Conservation (phyloP, 2,113 vertebrate genomes). For the Dromaius novaehollandiae region DNA sequence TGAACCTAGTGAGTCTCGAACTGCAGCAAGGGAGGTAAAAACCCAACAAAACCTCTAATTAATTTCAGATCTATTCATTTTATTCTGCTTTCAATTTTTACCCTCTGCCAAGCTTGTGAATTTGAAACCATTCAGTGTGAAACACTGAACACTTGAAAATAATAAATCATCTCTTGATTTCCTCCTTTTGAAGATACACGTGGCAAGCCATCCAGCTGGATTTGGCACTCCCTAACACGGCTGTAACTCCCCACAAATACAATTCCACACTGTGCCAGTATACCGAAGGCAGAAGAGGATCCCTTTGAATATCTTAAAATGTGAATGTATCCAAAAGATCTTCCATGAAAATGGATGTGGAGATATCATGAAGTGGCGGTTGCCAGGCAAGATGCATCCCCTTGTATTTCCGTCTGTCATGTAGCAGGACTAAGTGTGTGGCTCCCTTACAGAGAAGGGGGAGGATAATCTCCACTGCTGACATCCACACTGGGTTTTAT, state of each 20-base stretch:
- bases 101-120: neutral
- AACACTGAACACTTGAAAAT: neutral
- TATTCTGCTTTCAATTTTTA: neutral
- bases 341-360: neutral
- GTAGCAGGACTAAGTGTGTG: neutral
- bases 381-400: neutral
- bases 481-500: fast-evolving
- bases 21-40: neutral
- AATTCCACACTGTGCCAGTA: neutral
- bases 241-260: neutral
- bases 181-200: neutral
- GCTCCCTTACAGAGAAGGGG: fast-evolving
- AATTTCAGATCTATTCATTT: neutral
- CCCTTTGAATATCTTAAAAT: neutral
- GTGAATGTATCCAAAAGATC: neutral
- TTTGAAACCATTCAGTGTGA: neutral
- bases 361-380: neutral
- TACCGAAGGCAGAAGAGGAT: neutral
- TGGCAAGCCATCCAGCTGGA: neutral
- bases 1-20: neutral
- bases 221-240: neutral
- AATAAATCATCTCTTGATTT: neutral
- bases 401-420: neutral
- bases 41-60: neutral
- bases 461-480: neutral